Base-by-base conservation (phyloP, 1,140 invertebrate species). In the Caenorhabditis remanei region DNA sequence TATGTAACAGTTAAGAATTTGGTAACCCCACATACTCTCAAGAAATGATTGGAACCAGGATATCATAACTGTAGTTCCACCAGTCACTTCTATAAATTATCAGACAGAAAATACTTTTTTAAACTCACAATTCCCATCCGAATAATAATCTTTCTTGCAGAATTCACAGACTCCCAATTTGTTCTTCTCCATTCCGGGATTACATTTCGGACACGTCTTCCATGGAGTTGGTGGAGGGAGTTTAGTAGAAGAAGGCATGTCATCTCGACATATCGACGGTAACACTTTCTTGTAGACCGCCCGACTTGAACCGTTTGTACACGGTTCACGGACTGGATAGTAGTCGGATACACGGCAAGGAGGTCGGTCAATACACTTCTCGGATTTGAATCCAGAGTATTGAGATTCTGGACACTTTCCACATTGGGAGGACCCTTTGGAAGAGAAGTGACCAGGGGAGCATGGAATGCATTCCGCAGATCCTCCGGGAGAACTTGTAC, bases 331-430 rank as follows among this genome's bases (percentile, higher is more conserved):
- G n/a, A 88, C 83, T 3, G 87, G 93, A 90, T 94, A 95, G 89
- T 94, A 95, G 90, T 95, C 95, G 63, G 92, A 90, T 56, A 91
- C 89, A 2, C 93, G 93, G 90, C 95, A 95, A 0, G 93, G 90
- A 48, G 94, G 94, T 87, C 94, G 90, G 6, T 90, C 88, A n/a
- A 91, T 87, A 90, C 95, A 95, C 46, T 90, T 89, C 0, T 6
- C 94, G 93, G 53, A 94, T 94, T 85, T 90, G 88, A 63, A 92
- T 84, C 94, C 90, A 41, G 94, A 92, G 90, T 93, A 94, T 88
- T 94, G 90, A 24, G 91, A 91, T 11, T 87, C 84, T 58, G 94
- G 90, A 90, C 95, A 95, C 6, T 90, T 75, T 14, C 86, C 88
- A 92, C 95, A 95, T 24, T 90, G 84, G 5, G 90, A 89, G 16